A percentile compares a stretch with the other conserved stretches of the same genome.
These are phyloP conservation scores for Acanthurus lineatus DNA, from an alignment of 2,797 vertebrate species.

Conservation along the genomic window DNA sequence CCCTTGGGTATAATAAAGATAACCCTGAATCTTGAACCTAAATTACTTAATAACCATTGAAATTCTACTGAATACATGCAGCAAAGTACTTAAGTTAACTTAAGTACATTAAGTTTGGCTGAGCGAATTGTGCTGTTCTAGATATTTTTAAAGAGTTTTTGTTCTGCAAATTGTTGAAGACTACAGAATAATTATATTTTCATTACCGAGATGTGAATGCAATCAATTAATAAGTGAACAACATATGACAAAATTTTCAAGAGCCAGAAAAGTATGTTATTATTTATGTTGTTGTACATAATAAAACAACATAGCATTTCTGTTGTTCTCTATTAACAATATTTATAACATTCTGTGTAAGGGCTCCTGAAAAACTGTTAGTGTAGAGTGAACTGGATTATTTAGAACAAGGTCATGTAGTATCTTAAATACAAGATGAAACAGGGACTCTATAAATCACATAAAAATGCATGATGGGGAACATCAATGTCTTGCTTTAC, in stretches of 20 bases:
- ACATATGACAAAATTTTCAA: background rate
- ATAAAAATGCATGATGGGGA: background rate
- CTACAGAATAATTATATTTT: background rate
- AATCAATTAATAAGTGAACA: background rate
- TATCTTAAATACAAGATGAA: too few relatives aligned
- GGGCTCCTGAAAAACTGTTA: background rate
- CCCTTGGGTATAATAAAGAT: too few relatives aligned
- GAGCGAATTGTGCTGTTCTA: background rate
- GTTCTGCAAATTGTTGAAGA: background rate
- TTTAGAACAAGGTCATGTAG: too few relatives aligned
- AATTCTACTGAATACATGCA: background rate
- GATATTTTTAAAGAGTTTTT: background rate
- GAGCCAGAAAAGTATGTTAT: background rate
- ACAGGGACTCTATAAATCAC: background rate
- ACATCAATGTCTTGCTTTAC: background rate
- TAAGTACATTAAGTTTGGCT: background rate
- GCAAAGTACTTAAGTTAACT: too few relatives aligned
- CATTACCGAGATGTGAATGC: background rate
- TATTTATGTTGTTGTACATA: too few relatives aligned
- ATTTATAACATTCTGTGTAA: too few relatives aligned
- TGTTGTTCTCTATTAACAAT: too few relatives aligned
- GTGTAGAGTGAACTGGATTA: background rate
- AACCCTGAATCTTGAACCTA: background rate
- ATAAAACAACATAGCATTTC: too few relatives aligned
- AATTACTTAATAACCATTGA: background rate